Evolutionary conservation across 2,797 vertebrate genomes (phyloP), one percentile per base, ranked within the genome.

Genomic region (Discoglossus pictus): DNA sequence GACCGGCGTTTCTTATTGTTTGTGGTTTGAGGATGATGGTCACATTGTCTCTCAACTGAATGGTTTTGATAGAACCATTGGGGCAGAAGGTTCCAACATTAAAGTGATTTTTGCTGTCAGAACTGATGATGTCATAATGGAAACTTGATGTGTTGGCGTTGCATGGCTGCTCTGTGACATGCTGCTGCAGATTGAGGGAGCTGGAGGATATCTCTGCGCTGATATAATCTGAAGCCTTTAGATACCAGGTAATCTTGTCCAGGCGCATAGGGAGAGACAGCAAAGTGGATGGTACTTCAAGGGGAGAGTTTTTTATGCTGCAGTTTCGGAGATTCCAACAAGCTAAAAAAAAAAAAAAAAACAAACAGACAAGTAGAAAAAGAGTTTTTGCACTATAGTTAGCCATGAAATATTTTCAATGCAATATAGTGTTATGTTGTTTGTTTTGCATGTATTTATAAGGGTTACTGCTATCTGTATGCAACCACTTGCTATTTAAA

Each of bases 71-170:
- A 16, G 76, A 70, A 21, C 95, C 95, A 0, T 78, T 72, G 0
- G 77, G 80, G 77, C 96, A 98, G 83, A 95, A 98, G 3, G 79
- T 67, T 8, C 96, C 96, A 0, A 97, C 17, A 10, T 78, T 62
- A 12, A 85, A 65, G 0, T 83, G 68, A 0, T 16, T 70, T 61
- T 87, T 80, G 0, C 76, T 80, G 10, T 87, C 47, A 0, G 78
- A 75, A 36, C 93, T 74, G 58, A 79, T 46, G 20, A 91, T 72
- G 1, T 59, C n/a, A 27, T 91, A 90, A 51, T 72, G 65, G 1
- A 86, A 88, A 65, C 86, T 68, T 0, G 56, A 10, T n/a, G 16
- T 2, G 7, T 51, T 36, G 0, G 60, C 55, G 1, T 76, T 83
- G 58, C 96, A 98, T 66, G 90, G 84, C 44, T 89, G 88, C 1